These are phyloP conservation scores for Poecile montanus DNA, from an alignment of 2,797 vertebrate genomes.

Conservation along the genomic window DNA sequence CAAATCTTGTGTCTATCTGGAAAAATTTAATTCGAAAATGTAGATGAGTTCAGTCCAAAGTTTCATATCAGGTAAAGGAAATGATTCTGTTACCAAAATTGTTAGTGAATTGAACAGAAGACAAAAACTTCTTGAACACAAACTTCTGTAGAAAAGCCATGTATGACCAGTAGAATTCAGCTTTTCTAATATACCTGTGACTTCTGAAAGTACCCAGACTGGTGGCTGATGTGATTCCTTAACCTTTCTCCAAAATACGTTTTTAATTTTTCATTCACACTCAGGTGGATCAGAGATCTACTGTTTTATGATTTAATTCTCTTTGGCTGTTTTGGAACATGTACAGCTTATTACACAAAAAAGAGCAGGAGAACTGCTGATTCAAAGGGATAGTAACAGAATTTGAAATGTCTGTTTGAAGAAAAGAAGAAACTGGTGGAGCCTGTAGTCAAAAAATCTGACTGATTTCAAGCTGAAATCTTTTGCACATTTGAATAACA, in stretches of 20 bases:
- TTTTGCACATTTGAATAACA: background rate
- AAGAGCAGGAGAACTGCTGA: background rate
- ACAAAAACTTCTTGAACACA: background rate
- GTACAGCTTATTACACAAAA: background rate
- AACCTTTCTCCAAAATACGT: background rate
- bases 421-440: background rate
- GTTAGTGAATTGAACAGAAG: background rate
- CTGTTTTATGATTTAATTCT: conserved; percentile 28
- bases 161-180: background rate
- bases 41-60: background rate
- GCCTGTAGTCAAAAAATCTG: background rate
- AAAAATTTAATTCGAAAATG: background rate
- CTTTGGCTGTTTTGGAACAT: background rate
- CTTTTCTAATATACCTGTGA: background rate
- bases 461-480: background rate
- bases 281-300: conserved; percentile 1
- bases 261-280: conserved; percentile 29
- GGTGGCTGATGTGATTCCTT: background rate
- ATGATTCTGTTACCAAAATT: background rate
- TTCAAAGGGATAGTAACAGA: conserved; percentile 13
- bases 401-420: background rate
- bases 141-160: background rate
- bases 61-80: background rate
- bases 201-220: background rate
- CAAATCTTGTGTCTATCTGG: background rate